Percentiles rank a stretch among this genome's conserved stretches.
Evolutionary conservation across 92 coral and sea anemone genomes (phyloP).

Genomic region (Epizoanthus rinbou): DNA sequence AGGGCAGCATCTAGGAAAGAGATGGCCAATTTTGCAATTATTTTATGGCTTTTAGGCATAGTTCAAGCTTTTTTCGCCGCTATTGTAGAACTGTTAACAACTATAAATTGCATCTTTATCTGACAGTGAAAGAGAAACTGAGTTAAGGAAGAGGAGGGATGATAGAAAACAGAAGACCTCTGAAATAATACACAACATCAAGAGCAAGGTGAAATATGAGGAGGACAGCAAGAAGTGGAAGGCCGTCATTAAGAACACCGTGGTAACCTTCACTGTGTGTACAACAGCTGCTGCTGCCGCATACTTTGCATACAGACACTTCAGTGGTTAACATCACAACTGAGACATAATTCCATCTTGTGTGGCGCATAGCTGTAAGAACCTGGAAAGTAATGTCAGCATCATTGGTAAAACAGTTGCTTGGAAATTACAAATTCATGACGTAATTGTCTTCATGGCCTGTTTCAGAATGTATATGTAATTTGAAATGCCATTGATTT

Average conservation of each 20-base stretch:
- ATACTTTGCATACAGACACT: conserved; percentile 62
- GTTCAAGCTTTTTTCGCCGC: too few species aligned
- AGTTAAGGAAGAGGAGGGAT: conserved; percentile 65
- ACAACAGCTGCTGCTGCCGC: conserved; percentile 62
- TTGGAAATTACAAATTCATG: too few species aligned
- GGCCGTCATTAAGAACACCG: conserved; percentile 55
- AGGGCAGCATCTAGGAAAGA: too few species aligned
- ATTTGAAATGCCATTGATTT: too few species aligned
- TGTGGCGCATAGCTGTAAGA: too few species aligned
- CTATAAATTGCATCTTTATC: background rate
- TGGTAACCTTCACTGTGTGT: conserved; percentile 72
- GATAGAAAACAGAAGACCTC: conserved; percentile 76
- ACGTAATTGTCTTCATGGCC: too few species aligned
- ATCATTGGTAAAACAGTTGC: too few species aligned
- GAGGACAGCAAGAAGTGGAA: conserved; percentile 63
- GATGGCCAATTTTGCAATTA: too few species aligned
- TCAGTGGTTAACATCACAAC: background rate
- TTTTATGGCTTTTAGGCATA: too few species aligned
- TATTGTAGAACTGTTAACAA: too few species aligned
- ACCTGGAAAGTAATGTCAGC: too few species aligned
- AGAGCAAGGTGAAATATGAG: conserved; percentile 69
- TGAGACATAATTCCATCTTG: background rate
- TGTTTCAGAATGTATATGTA: too few species aligned
- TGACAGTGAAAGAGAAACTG: conserved; percentile 41
- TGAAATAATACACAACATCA: conserved; percentile 73